phyloP scores from a whole-genome alignment of 2,113 vertebrate species.

The Marmota flaviventris region DNA sequence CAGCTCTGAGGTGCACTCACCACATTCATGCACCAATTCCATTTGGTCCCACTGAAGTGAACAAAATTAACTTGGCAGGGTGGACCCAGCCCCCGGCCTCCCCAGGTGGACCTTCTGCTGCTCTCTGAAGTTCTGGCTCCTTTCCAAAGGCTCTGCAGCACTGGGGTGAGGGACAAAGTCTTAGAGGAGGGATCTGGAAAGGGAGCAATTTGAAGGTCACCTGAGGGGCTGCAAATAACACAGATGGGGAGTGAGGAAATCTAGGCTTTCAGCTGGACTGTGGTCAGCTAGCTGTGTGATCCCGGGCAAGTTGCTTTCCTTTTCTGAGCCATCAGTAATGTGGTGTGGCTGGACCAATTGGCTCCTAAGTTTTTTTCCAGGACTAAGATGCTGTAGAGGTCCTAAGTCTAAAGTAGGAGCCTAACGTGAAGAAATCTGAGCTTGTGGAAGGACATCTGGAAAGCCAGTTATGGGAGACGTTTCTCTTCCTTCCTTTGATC shows the following conservation, averaged over 20 bases:
- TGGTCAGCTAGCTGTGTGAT: background rate
- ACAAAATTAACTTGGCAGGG: background rate
- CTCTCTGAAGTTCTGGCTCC: background rate
- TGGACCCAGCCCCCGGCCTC: background rate
- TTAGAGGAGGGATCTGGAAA: background rate
- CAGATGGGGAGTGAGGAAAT: background rate
- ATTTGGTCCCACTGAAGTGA: background rate
- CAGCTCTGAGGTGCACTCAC: background rate
- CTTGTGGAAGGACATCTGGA: background rate
- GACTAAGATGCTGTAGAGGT: background rate
- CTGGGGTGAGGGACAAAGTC: background rate
- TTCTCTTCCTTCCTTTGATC: background rate
- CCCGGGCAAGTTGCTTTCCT: background rate
- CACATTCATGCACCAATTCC: background rate
- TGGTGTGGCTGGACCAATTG: background rate
- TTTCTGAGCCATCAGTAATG: background rate
- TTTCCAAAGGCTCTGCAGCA: background rate
- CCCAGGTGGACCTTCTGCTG: background rate
- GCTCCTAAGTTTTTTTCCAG: background rate
- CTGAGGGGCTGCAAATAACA: background rate
- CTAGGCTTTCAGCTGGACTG: background rate
- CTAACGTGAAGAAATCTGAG: background rate
- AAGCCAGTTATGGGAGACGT: rapidly evolving
- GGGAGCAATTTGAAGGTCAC: background rate
- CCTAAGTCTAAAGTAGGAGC: background rate